Evolutionary conservation across 2,797 vertebrate species (phyloP), one percentile per base, ranked within the genome.

Genomic region (Synaphobranchus kaupii): DNA sequence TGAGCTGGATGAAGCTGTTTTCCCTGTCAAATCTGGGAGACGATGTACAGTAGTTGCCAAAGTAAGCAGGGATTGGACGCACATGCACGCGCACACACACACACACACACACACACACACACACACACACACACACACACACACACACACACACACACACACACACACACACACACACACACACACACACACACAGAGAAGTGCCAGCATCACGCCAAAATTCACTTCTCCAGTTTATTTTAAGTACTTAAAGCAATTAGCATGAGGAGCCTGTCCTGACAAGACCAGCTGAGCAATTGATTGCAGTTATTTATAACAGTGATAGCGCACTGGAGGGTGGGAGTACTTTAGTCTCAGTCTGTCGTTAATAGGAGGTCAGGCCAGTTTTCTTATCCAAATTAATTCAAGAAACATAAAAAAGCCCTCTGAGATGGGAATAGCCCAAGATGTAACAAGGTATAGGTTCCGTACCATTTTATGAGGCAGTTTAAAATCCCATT

Each of bases 241-340:
- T 93, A 92, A 92, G 90, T 91, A 92, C 92, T 93, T 93, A 90
- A 90, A 94, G 93, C 92, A 95, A 95, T 95, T 94, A 95, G 93
- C 88, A 89, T 90, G 90, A 86, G 48, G 31, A 71, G 48, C 68
- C 44, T 28, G 56, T 31, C 91, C 90, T 90, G 92, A 92, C 91
- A 90, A 91, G 94, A 88, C 93, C 92, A 94, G 92, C 94, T 94
- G 94, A 94, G 94, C 86, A 92, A 94, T 93, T 95, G 94, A 95
- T 95, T 95, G 92, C 92, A 89, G 92, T 93, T 95, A 95, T 95
- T 95, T 94, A 94, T 95, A 94, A 95, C 92, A 85, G 89, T 94
- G 95, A 95, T 93, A 94, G 93, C 90, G 93, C 90, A 90, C 90
- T 92, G 91, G 92, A 91, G 92, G 92, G 94, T 87, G 92, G 86